phyloP scores from a whole-genome alignment of 2,113 vertebrate species.

The Cyanoderma ruficeps region DNA sequence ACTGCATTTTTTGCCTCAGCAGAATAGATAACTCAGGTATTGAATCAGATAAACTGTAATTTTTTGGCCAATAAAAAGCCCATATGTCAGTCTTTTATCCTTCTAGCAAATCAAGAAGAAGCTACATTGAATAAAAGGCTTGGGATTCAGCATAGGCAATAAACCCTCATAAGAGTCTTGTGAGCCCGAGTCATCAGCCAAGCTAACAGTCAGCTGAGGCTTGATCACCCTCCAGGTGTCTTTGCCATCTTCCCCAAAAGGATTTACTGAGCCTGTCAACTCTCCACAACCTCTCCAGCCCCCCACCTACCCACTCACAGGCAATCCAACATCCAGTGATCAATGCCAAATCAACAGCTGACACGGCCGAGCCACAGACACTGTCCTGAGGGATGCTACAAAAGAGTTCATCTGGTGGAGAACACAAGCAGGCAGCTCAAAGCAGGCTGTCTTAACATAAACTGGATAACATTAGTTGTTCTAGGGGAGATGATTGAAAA shows the following conservation, averaged over 20 bases:
- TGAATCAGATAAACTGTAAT: slow-evolving; percentile 22
- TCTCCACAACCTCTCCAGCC: neutral
- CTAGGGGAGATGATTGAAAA: neutral
- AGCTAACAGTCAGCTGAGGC: neutral
- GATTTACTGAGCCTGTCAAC: neutral
- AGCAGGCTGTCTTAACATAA: neutral
- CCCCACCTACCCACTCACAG: neutral
- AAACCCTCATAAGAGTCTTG: neutral
- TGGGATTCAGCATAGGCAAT: neutral
- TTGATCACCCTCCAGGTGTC: neutral
- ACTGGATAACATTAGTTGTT: neutral
- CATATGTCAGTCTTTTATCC: neutral
- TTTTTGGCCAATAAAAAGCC: neutral
- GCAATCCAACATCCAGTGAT: neutral
- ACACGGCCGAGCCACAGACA: rapidly evolving
- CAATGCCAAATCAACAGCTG: rapidly evolving
- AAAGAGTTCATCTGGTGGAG: neutral
- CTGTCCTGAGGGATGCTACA: neutral
- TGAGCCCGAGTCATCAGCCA: rapidly evolving
- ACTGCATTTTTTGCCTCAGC: neutral
- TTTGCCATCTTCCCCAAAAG: neutral
- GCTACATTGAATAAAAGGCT: neutral
- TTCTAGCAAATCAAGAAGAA: neutral
- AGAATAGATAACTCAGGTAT: slow-evolving; percentile 3
- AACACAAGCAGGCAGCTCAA: neutral